Evolutionary conservation across 2,888 invertebrate species (phyloP).

Genomic region (Drosophila falleni): DNA sequence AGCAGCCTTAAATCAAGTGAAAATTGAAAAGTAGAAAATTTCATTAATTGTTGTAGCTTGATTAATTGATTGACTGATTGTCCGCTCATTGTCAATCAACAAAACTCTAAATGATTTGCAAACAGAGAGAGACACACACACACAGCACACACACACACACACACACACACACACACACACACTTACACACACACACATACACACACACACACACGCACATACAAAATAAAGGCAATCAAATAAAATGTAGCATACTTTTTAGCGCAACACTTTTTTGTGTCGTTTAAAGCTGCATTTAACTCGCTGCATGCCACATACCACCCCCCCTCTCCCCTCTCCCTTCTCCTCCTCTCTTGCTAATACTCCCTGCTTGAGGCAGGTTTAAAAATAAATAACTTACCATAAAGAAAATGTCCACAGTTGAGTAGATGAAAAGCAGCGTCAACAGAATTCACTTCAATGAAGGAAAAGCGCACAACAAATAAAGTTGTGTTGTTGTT

Average conservation of each 20-base stretch:
- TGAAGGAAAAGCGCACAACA: constrained; percentile 23
- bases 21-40: constrained; percentile 21
- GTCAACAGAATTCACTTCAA: constrained; percentile 19
- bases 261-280: constrained; percentile 10
- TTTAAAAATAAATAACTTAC: constrained; percentile 48
- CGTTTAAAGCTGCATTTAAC: constrained; percentile 19
- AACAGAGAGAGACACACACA: constrained; percentile 1
- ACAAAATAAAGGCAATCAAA: constrained; percentile 5
- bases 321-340: not conserved
- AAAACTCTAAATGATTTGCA: constrained; percentile 17
- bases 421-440: constrained; percentile 27
- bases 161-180: not conserved
- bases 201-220: not conserved
- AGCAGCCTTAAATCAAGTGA: constrained; percentile 9
- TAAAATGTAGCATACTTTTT: constrained; percentile 47
- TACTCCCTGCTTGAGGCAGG: constrained; percentile 12
- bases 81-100: constrained; percentile 11
- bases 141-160: not conserved
- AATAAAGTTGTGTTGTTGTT: constrained; percentile 23
- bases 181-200: not conserved
- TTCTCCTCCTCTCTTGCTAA: not conserved
- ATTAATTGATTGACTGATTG: constrained; percentile 29
- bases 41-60: constrained; percentile 20
- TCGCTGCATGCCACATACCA: not conserved
- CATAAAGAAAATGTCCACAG: constrained; percentile 62